Base-by-base conservation (phyloP, 1,140 invertebrate genomes). In the Branchinecta lynchi region DNA sequence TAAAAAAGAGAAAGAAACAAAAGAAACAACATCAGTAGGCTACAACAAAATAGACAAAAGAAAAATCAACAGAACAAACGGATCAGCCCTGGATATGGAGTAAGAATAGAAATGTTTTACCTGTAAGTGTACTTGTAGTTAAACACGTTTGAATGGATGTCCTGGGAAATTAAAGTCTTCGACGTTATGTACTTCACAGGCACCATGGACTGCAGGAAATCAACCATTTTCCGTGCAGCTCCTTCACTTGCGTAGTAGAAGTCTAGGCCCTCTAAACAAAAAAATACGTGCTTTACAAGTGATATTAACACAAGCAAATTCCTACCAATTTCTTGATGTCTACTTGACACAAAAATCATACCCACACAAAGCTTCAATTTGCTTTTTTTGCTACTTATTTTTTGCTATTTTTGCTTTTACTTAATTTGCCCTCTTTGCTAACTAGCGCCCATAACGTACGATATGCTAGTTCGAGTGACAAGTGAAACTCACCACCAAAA, bases 131-230 rank as follows among this genome's bases (percentile, higher is more conserved):
- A 90, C 80, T 99, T 99, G 79, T 98, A 99, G 79, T 98, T 98
- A 79, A 92, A 98, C 45, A 88, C 86, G 77, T 99, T 99, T 76
- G 89, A 98, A 77, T 95, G 92, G 45, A 92, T 90, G 80, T 99
- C 97, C 76, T 99, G 96, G 2, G 96, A 98, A 73, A 99, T 89
- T 10, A 99, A 81, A 76, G 96, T 93, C 78, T 98, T 95, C 0
- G 94, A 95, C 74, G 89, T 87, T 71, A 89, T 85, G 77, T 87
- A 89, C 76, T 88, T 87, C 75, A 86, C 87, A 3, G 96, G 96
- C 67, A 98, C 84, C 71, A 95, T 87, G 15, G 89, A 84, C 69
- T 81, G 79, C 3, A 99, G 79, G 77, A 99, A 99, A 75, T 98
- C 93, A 6, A 98, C 86, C 85, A 99, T 86, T 84, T 97, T 98